A percentile compares a stretch with the other conserved stretches of the same genome.
Evolutionary conservation across 2,797 vertebrate genomes (phyloP).

Genomic region (Tenualosa thibaudeaui): DNA sequence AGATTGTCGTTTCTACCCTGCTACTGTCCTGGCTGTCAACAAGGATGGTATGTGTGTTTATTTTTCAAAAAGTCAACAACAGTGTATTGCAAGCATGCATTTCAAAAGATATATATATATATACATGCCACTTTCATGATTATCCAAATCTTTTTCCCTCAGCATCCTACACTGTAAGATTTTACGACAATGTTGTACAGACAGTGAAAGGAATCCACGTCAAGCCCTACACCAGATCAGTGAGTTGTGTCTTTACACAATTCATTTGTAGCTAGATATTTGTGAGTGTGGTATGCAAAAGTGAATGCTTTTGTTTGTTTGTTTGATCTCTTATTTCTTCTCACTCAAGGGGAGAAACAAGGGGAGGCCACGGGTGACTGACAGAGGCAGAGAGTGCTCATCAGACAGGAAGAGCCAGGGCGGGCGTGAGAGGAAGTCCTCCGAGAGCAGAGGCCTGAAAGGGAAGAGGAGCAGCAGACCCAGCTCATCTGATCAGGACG

Average conservation of each 20-base stretch:
- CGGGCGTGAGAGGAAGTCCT: slow-evolving; percentile 62
- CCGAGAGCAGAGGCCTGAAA: slow-evolving; percentile 66
- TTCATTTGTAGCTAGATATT: too few relatives aligned
- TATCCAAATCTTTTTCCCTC: slow-evolving; percentile 13
- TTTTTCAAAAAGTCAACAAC: not conserved
- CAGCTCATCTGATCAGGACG: slow-evolving; percentile 70
- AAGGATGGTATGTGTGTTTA: slow-evolving; percentile 78
- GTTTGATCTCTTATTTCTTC: slow-evolving; percentile 4
- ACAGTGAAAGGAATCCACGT: slow-evolving; percentile 97
- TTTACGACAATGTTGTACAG: slow-evolving; percentile 96
- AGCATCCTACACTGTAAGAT: slow-evolving; percentile 97
- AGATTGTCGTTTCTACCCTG: slow-evolving; percentile 88
- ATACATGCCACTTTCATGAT: not conserved
- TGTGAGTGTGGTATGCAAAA: not conserved
- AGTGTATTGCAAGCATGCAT: not conserved
- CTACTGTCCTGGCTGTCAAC: slow-evolving; percentile 83
- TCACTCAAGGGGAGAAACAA: slow-evolving; percentile 31
- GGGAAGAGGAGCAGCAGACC: slow-evolving; percentile 65
- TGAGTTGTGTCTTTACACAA: slow-evolving; percentile 52
- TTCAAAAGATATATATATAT: not conserved
- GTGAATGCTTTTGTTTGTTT: not conserved
- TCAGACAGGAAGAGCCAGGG: slow-evolving; percentile 60
- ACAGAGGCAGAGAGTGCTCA: slow-evolving; percentile 58
- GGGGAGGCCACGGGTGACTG: slow-evolving; percentile 5
- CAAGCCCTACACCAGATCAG: slow-evolving; percentile 93